phyloP scores from a whole-genome alignment of 2,797 vertebrate genomes.

The Syndactyla subalaris region DNA sequence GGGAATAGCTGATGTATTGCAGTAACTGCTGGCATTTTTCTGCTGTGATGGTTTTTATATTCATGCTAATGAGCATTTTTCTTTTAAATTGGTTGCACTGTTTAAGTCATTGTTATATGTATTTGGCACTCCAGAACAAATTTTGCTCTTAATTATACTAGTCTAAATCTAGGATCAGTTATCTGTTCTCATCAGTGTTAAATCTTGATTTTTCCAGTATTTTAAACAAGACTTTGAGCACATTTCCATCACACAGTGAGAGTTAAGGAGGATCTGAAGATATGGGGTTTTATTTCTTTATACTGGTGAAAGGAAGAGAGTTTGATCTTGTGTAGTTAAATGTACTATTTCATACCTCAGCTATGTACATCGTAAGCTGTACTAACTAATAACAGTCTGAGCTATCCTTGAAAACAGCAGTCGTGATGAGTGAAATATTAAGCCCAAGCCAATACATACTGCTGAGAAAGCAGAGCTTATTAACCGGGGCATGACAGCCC shows the following conservation, averaged over 20 bases:
- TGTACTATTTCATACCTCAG: neutral
- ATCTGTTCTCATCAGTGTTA: neutral
- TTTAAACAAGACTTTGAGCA: constrained; percentile 15
- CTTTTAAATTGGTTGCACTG: constrained; percentile 27
- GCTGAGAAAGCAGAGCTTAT: constrained; percentile 56
- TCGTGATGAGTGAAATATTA: constrained; percentile 51
- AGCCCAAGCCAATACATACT: constrained; percentile 12
- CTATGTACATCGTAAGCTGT: neutral
- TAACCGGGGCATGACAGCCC: constrained; percentile 35
- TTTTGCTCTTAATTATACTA: neutral
- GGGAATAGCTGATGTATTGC: constrained; percentile 40
- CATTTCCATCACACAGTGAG: neutral
- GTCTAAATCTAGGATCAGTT: neutral
- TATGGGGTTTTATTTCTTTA: neutral
- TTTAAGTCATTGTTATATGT: constrained; percentile 45
- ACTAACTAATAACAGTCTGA: neutral
- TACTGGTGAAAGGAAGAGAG: neutral
- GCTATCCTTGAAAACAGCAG: neutral
- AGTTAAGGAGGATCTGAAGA: neutral
- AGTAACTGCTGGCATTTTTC: constrained; percentile 47
- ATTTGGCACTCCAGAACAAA: constrained; percentile 13
- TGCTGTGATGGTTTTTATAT: constrained; percentile 18
- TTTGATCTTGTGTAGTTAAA: neutral
- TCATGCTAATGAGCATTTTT: constrained; percentile 52
- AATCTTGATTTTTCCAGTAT: constrained; percentile 16